These are phyloP conservation scores for Leptodactylus fallax DNA, from an alignment of 2,797 vertebrate genomes.

Conservation along the genomic window DNA sequence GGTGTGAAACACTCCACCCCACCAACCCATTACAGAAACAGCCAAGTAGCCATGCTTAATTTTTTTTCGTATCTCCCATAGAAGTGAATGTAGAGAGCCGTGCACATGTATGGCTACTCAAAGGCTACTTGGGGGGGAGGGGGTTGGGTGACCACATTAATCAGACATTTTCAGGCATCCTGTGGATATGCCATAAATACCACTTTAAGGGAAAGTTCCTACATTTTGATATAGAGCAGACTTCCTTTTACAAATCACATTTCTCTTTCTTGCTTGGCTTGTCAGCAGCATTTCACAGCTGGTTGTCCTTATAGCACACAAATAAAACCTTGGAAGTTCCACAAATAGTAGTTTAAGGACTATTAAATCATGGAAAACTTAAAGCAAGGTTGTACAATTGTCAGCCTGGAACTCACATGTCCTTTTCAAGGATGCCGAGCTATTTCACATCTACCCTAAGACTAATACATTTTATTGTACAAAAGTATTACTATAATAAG, in stretches of 20 bases:
- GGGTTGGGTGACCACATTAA: no score
- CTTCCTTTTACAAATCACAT: neutral
- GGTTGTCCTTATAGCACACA: neutral
- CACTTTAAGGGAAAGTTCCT: neutral
- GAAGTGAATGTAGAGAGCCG: no score
- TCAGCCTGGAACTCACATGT: neutral
- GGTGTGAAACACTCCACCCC: no score
- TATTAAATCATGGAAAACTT: neutral
- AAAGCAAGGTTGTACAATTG: slow-evolving; percentile 18
- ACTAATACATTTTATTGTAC: neutral
- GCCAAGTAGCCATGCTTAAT: no score
- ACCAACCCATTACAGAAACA: no score
- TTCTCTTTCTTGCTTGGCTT: neutral
- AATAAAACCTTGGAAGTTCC: slow-evolving; percentile 9
- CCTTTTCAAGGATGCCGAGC: neutral
- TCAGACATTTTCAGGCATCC: neutral
- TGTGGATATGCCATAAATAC: neutral
- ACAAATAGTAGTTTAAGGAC: neutral
- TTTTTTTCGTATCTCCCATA: no score
- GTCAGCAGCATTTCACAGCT: neutral
- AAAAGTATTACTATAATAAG: neutral
- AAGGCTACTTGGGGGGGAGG: no score
- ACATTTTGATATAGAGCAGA: neutral
- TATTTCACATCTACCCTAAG: no score
- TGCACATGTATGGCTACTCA: no score